Conservation (phyloP, 2,113 vertebrate species). For the Chauna torquata region DNA sequence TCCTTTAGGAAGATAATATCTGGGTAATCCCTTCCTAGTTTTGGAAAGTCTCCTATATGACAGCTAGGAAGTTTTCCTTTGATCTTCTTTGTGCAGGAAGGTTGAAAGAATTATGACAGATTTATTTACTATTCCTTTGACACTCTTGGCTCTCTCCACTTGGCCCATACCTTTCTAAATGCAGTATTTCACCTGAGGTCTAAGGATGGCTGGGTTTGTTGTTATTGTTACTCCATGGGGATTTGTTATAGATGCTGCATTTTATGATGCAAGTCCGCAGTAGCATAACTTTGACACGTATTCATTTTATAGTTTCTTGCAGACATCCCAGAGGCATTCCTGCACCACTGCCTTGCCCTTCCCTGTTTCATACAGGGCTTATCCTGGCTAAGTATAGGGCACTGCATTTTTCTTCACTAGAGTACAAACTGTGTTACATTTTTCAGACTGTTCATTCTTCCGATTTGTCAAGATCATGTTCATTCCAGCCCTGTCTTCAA, state of each 20-base stretch:
- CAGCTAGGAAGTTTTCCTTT: neutral
- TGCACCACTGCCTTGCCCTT: neutral
- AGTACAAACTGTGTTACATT: neutral
- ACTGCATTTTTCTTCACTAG: neutral
- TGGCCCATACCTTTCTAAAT: neutral
- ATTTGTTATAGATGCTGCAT: neutral
- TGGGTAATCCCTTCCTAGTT: neutral
- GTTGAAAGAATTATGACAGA: neutral
- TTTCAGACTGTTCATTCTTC: neutral
- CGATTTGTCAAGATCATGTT: neutral
- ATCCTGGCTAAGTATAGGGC: neutral
- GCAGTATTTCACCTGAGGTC: neutral
- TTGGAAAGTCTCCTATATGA: neutral
- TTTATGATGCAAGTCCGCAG: neutral
- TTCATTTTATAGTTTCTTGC: neutral
- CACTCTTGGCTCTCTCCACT: neutral
- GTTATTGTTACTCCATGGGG: neutral
- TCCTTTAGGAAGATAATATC: neutral
- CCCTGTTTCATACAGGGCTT: neutral
- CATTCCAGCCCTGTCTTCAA: neutral
- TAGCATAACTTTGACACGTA: neutral
- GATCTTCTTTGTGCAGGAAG: neutral
- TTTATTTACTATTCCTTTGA: neutral
- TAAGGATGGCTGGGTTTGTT: neutral
- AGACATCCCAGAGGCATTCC: neutral